Evolutionary conservation across 2,888 invertebrate genomes (phyloP).

Genomic region (Bombylius major): DNA sequence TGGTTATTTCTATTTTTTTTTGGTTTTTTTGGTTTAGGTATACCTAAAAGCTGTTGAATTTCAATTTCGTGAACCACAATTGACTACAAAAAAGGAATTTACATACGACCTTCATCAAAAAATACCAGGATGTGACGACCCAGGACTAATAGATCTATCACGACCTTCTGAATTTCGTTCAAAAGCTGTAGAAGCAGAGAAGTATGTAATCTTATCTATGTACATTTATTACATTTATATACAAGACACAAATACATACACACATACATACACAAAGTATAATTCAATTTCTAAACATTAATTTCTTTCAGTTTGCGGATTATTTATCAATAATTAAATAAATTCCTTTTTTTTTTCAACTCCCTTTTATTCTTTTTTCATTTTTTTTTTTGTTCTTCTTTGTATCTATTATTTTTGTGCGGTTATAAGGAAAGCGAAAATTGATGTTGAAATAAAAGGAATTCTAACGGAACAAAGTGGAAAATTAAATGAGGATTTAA

Average conservation of each 20-base stretch:
- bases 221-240: no score
- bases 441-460: neutral
- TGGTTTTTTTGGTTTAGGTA: slow-evolving; percentile 19
- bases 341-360: neutral
- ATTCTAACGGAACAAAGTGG: neutral
- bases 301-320: neutral
- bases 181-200: slow-evolving; percentile 33
- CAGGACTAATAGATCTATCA: slow-evolving; percentile 32
- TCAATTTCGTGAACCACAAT: slow-evolving; percentile 34
- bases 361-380: neutral
- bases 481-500: neutral
- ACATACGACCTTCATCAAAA: slow-evolving; percentile 21
- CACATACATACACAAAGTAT: no score
- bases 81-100: slow-evolving; percentile 22
- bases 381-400: neutral
- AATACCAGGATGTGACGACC: slow-evolving; percentile 19
- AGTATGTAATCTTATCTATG: slow-evolving; percentile 16
- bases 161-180: slow-evolving; percentile 36
- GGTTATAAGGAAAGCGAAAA: neutral
- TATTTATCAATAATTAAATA: neutral
- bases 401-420: no score
- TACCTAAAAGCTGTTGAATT: slow-evolving; percentile 32
- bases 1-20: neutral
- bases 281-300: no score
- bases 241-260: no score